Base-by-base conservation (phyloP, 2,888 invertebrate genomes). In the Drosophila neonasuta region DNA sequence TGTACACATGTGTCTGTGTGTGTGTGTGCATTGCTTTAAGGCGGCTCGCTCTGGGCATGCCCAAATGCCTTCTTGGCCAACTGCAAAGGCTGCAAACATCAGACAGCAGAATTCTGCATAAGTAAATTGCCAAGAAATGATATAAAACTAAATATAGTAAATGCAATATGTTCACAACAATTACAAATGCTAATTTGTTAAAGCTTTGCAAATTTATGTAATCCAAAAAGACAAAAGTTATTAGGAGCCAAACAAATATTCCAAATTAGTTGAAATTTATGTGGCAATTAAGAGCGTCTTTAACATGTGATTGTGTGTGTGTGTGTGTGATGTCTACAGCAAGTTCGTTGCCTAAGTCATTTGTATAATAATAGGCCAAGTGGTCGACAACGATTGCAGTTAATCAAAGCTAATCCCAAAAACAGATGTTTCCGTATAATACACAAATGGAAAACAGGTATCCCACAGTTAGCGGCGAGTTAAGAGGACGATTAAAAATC, bases 281-380 rank as follows among this genome's bases (percentile, higher is more conserved):
- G 65, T 67, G 61, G 58, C 63, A 52, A 63, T 71, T 58, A 71
- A 49, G 45, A 62, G 49, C 20, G 46, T 7, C 8, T 9, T 24
- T 34, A 10, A 1, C 24, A 24, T 30, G 17, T 41, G 10, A 32
- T 56, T 24, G 34, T 39, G 42, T 45, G 36, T 20, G 36, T 49
- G 32, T 36, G 46, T 36, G 30, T 13, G 32, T 24, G 56, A 41
- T 48, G 34, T 66, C 24, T 59, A 59, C 46, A 62, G 46, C 55
- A 59, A 76, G 82, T 74, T 75, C 56, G 84, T 73, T 78, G 77
- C 61, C 69, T 54, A 71, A 67, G 69, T 74, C 74, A 68, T 78
- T 77, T 77, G 60, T 63, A 68, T 73, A 48, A 68, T 68, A 73
- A 76, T 66, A 55, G 70, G 30, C 52, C 48, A 69, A 49, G 52